A percentile compares a stretch with the other conserved stretches of the same genome.
phyloP scores from a whole-genome alignment of 1,140 invertebrate genomes.

The Drosophila biarmipes region DNA sequence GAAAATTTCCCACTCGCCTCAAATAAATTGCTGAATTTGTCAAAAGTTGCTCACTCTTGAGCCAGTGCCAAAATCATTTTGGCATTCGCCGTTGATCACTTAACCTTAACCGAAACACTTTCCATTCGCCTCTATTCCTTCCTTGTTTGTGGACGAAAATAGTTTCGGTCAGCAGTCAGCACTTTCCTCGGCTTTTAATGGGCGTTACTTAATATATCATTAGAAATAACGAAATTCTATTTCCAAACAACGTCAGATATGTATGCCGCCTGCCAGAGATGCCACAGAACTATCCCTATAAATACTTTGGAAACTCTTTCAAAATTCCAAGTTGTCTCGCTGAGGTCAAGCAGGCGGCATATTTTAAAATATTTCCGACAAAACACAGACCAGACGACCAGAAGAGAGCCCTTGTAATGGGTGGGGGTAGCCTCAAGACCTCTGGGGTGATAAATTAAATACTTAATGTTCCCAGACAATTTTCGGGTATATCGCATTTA shows the following conservation, averaged over 20 bases:
- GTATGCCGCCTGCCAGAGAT: too few relatives aligned
- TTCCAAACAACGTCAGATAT: slow-evolving; percentile 12
- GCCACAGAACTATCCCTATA: slow-evolving; percentile 7
- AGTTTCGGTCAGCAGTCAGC: slow-evolving; percentile 6
- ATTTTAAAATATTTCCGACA: slow-evolving; percentile 56
- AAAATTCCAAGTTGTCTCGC: slow-evolving; percentile 37
- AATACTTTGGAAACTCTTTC: slow-evolving; percentile 45
- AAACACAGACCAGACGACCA: slow-evolving; percentile 11
- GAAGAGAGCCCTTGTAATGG: slow-evolving; percentile 51
- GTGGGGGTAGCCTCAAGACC: slow-evolving; percentile 48
- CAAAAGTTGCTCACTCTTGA: slow-evolving; percentile 49
- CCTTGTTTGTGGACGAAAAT: slow-evolving; percentile 39
- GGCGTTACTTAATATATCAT: slow-evolving; percentile 63
- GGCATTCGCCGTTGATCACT: slow-evolving; percentile 35
- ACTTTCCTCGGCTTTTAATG: slow-evolving; percentile 45
- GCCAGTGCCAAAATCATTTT: slow-evolving; percentile 46
- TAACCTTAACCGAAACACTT: slow-evolving; percentile 59
- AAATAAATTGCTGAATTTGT: slow-evolving; percentile 72
- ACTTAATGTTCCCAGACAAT: slow-evolving; percentile 55
- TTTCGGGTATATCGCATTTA: slow-evolving; percentile 36
- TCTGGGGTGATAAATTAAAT: slow-evolving; percentile 70
- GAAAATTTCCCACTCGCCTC: slow-evolving; percentile 22
- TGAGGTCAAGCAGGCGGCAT: slow-evolving; percentile 52
- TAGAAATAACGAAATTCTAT: slow-evolving; percentile 38
- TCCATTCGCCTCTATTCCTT: slow-evolving; percentile 16